These are phyloP conservation scores for Xanthorhoe spadicearia DNA, from an alignment of 2,888 invertebrate genomes.

Conservation along the genomic window DNA sequence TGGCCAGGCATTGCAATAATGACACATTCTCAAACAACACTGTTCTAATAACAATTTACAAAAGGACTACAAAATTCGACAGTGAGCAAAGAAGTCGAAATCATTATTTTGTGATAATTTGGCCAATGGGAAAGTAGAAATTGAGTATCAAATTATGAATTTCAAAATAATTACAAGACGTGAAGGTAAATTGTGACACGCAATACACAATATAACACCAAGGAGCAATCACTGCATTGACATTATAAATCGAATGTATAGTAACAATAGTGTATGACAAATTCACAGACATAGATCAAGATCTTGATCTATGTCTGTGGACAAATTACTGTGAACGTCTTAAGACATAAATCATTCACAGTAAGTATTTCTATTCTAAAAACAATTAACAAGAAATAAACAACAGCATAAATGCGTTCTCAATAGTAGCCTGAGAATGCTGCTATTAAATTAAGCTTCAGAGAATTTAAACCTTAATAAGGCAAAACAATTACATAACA, in stretches of 20 bases:
- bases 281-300: too few species aligned
- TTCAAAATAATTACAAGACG: background rate
- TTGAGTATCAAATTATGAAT: too few species aligned
- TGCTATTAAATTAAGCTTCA: too few species aligned
- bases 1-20: constrained; percentile 7
- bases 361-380: background rate
- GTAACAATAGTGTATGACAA: background rate
- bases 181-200: background rate
- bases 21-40: constrained; percentile 1
- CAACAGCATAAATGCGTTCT: background rate
- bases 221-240: background rate
- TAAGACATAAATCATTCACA: background rate
- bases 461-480: background rate
- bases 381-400: background rate
- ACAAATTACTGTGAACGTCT: background rate
- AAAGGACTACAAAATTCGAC: constrained; percentile 19
- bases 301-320: too few species aligned
- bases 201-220: background rate
- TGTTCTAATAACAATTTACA: constrained; percentile 10
- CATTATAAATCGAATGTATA: background rate
- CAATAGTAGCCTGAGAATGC: background rate
- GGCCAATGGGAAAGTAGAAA: constrained; percentile 12
- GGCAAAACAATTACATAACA: background rate
- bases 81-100: constrained; percentile 26
- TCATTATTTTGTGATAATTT: constrained; percentile 13